Conservation (phyloP, 2,113 vertebrate species). For the Otocyon megalotis region DNA sequence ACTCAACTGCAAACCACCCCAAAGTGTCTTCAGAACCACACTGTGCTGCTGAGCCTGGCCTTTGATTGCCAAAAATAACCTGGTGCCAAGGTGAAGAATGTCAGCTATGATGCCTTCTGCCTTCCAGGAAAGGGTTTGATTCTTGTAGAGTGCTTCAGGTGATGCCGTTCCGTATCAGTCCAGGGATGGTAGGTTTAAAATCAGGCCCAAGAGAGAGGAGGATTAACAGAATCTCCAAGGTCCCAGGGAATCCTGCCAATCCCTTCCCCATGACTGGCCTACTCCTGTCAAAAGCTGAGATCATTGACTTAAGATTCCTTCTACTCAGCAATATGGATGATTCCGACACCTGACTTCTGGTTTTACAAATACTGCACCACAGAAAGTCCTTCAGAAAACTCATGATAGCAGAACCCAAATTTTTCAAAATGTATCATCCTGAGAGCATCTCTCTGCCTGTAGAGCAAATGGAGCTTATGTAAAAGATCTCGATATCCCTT, state of each 20-base stretch:
- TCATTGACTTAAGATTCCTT: neutral
- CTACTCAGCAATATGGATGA: neutral
- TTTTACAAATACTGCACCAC: neutral
- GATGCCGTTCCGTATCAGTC: neutral
- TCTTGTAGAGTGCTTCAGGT: neutral
- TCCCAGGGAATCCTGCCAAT: neutral
- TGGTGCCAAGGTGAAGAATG: slow-evolving; percentile 23
- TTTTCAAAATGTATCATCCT: neutral
- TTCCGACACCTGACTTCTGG: neutral
- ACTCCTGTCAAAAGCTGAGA: neutral
- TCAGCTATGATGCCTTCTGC: neutral
- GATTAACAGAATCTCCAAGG: neutral
- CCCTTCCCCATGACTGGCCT: neutral
- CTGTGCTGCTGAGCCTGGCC: neutral
- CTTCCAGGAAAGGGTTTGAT: neutral
- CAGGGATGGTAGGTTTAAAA: slow-evolving; percentile 4
- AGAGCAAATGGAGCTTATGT: neutral
- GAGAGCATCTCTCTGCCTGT: neutral
- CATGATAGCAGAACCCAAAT: neutral
- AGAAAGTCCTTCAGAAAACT: neutral
- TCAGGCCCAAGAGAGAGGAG: neutral
- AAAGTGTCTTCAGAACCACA: neutral
- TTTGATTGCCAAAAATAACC: slow-evolving; percentile 1
- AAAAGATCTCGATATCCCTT: neutral
- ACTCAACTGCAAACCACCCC: neutral